These are phyloP conservation scores for Rhagophthalmus giganteus DNA, from an alignment of 2,888 invertebrate species.

Conservation along the genomic window DNA sequence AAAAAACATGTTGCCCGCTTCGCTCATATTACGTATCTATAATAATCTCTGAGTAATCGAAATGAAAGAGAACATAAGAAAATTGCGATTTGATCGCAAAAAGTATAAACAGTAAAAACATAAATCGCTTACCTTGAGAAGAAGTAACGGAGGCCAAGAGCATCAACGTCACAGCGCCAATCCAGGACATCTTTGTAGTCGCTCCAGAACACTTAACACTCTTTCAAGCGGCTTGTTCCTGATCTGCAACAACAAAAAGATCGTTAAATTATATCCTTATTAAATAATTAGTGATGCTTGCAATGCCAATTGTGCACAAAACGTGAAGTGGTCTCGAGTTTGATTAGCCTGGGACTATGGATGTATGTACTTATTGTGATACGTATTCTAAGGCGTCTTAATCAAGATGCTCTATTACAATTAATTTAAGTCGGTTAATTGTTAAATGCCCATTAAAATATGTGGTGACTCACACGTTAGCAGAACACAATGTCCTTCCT, in stretches of 20 bases:
- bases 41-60: too few species aligned
- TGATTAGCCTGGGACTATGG: not conserved
- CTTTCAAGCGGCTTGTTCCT: constrained; percentile 19
- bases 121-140: constrained; percentile 24
- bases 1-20: too few species aligned
- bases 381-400: too few species aligned
- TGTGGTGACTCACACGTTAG: constrained; percentile 5
- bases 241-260: constrained; percentile 26
- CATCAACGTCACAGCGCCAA: constrained; percentile 15
- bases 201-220: constrained; percentile 21
- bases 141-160: constrained; percentile 23
- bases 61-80: too few species aligned
- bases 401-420: constrained; percentile 2
- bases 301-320: not conserved
- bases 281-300: not conserved
- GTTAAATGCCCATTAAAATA: constrained; percentile 2
- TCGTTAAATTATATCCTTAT: constrained; percentile 11
- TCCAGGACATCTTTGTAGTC: constrained; percentile 22
- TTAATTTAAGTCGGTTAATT: constrained; percentile 10
- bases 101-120: not conserved
- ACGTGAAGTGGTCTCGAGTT: not conserved
- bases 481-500: constrained; percentile 2
- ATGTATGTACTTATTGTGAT: too few species aligned
- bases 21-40: too few species aligned
- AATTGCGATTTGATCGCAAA: too few species aligned